phyloP scores from a whole-genome alignment of 2,113 vertebrate genomes.

The Anguilla japonica region DNA sequence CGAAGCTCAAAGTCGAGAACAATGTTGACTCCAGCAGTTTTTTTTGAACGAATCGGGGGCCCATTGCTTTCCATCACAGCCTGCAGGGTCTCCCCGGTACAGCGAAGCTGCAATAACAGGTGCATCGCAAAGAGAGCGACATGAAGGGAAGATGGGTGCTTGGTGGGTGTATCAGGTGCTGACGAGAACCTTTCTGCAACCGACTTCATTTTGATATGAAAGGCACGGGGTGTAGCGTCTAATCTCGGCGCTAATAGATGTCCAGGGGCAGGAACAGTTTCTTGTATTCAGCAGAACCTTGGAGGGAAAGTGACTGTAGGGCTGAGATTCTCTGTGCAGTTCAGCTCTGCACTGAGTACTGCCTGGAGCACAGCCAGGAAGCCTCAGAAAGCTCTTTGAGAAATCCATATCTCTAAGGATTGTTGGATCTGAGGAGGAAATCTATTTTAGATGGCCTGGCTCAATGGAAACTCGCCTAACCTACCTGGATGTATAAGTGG shows the following conservation, averaged over 20 bases:
- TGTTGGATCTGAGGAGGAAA: neutral
- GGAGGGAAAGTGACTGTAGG: neutral
- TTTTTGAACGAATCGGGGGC: neutral
- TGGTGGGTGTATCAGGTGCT: neutral
- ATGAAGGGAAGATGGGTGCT: neutral
- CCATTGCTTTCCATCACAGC: neutral
- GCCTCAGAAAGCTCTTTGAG: neutral
- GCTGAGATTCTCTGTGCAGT: neutral
- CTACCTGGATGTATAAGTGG: neutral
- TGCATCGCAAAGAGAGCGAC: neutral
- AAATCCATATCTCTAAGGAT: conserved; percentile 16
- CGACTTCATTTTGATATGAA: neutral
- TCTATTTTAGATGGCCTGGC: neutral
- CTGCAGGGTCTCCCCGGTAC: neutral
- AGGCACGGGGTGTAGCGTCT: neutral
- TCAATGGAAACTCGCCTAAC: neutral
- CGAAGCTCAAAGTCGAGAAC: too few relatives aligned
- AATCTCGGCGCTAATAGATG: neutral
- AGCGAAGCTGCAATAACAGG: neutral
- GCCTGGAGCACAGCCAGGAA: neutral
- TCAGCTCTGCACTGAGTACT: neutral
- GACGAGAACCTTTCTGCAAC: neutral
- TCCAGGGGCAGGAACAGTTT: too few relatives aligned
- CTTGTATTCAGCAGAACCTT: neutral
- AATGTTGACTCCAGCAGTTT: neutral